Base-by-base conservation (phyloP, 2,888 invertebrate species). In the Caenorhabditis sp. region DNA sequence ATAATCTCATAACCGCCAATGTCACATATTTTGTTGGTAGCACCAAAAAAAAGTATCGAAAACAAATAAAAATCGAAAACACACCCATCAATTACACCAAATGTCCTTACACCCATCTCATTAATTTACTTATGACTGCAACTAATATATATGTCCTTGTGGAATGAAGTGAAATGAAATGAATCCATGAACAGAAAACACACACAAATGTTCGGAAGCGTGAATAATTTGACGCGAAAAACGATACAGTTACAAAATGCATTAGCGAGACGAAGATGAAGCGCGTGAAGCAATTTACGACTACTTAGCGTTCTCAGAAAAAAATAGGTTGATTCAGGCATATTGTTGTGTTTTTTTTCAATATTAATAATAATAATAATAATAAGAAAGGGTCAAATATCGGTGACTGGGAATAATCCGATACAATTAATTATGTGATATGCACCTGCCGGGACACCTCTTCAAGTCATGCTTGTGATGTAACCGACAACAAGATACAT, bases 161-260 rank as follows among this genome's bases (percentile, higher is more conserved):
- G 14, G n/a, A n/a, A n/a, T n/a, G n/a, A n/a, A n/a, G n/a, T n/a
- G n/a, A n/a, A n/a, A 6, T 31, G 31, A 31, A 31, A 31, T 31
- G 31, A 31, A 31, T 31, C 31, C 31, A 6, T 31, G 31, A 31
- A 31, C 5, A 31, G 31, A 31, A 31, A 31, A 31, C 31, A 31
- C 31, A 4, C 31, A 10, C 10, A 10, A 10, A 31, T 6, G 5
- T 4, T 31, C 31, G 31, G 31, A 31, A 31, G 31, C 31, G 31
- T 31, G 10, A 31, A 31, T 31, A 31, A 31, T 31, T 31, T 4
- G 62, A 26, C 19, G 24, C 23, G 59, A 55, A 67, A 51, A 67
- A 63, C 58, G 62, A 67, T 65, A 65, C 65, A 65, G 65, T 65
- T 65, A 64, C 58, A 66, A 70, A 70, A 70, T 70, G 70, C 70